Evolutionary conservation across 2,113 vertebrate species (phyloP), one percentile per base, ranked within the genome.

Genomic region (Paedocypris sp.): DNA sequence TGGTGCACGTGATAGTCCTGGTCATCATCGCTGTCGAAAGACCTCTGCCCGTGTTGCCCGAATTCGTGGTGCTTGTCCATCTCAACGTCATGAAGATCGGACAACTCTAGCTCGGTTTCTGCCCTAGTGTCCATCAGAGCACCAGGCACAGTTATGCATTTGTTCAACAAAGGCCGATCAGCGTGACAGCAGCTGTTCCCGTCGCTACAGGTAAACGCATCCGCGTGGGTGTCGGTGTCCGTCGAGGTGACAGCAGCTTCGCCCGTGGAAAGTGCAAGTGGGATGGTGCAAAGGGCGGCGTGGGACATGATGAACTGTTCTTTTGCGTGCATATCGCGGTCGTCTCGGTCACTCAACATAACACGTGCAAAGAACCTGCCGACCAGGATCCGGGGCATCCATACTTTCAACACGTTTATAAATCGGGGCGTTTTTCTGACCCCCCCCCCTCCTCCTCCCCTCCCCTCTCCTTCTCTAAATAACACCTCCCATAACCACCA

Each of bases 261-360:
- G 5, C 26, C 54, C 10, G 54, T 26, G 4, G 54, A 31, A 10
- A 64, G 33, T 23, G 31, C 62, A 16, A 64, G 36, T 16, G 62
- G 62, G 43, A 64, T 36, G 11, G 41, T 53, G 28, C 62, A 64
- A 8, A 64, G 51, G 3, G 62, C 62, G 3, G 62, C 62, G 18
- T 64, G 62, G 15, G 62, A 64, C 33, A 64, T 53, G 29, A 57
- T 29, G 13, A 64, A 64, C 12, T 16, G 51, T 32, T 64, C 62
- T 5, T 64, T 64, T 6, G 62, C 51, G 2, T 38, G 49, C 31
- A 56, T 46, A 10, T 32, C 29, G 5, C 20, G 11, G 6, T 58
- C 38, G 4, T 58, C 39, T 31, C 39, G 13, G 15, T 45, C 38
- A 31, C 10, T 45, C 12, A 31, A 4, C 54, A 58, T 45, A 43